phyloP scores from a whole-genome alignment of 2,113 vertebrate genomes.

The Ploceus nigricollis region DNA sequence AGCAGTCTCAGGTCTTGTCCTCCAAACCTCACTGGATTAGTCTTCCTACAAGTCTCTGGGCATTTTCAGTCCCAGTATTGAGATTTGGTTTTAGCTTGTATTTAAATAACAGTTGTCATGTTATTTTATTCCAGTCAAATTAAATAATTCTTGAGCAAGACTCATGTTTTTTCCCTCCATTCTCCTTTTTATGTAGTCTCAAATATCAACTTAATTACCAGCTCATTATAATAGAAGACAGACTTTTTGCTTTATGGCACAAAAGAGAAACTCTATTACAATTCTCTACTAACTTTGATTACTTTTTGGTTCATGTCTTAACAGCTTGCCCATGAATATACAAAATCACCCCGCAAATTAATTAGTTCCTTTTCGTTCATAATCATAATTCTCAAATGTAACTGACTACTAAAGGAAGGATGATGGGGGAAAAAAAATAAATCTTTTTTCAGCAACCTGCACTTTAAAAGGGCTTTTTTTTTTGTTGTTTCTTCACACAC shows the following conservation, averaged over 20 bases:
- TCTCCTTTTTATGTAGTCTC: neutral
- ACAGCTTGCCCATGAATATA: neutral
- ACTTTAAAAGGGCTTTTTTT: neutral
- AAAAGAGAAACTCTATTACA: neutral
- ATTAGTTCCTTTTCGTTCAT: neutral
- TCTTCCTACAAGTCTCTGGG: neutral
- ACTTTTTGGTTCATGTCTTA: neutral
- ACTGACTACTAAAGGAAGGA: neutral
- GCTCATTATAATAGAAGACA: neutral
- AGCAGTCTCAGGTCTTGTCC: neutral
- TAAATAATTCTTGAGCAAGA: neutral
- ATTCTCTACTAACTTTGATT: neutral
- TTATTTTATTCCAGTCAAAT: neutral
- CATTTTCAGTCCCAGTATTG: neutral
- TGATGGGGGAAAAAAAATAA: accelerated
- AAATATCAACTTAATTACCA: neutral
- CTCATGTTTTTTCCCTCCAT: accelerated
- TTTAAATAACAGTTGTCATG: neutral
- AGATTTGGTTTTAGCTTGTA: neutral
- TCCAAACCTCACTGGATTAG: neutral
- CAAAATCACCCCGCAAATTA: neutral
- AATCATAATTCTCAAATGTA: neutral
- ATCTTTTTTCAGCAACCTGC: neutral
- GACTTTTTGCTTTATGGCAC: neutral
- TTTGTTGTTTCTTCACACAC: neutral